Evolutionary conservation across 1,140 invertebrate genomes (phyloP), one percentile per base, ranked within the genome.

Genomic region (Penaeus indicus): DNA sequence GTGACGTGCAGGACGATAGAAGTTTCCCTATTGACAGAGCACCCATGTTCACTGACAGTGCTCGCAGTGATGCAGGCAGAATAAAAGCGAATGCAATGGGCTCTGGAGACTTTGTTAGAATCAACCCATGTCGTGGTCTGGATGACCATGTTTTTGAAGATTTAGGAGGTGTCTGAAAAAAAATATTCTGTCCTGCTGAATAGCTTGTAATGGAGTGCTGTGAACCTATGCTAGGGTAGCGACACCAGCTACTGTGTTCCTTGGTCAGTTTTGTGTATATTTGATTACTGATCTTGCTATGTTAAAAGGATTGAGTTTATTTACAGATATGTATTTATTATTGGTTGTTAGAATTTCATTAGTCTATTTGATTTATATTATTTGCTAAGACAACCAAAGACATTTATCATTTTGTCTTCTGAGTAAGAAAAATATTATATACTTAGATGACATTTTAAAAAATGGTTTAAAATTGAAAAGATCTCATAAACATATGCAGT

Each of bases 71-170:
- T 84, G 87, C 81, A 78, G 82, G 75, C 84, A 84, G 81, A 78
- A 78, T 84, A 60, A 67, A 78, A 84, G 47, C 69, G n/a, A 63
- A 79, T 88, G 81, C 64, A 84, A 67, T 72, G 67, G 80, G 77
- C 82, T 84, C 87, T 84, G 84, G 87, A 88, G 87, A 88, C 77
- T 88, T 77, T 88, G 84, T 84, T 84, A 69, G 72, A 62, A 84
- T 84, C 61, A 84, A 88, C 64, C 87, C 87, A n/a, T 88, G 87
- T 72, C 75, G 80, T 47, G 87, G 87, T 88, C 75, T 88, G 64
- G 87, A 88, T 62, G 82, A 88, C 82, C 87, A 88, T 78, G 87
- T 88, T 42, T 88, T 88, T 88, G 87, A 88, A 84, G 87, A 88
- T 62, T 88, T 88, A 78, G 87, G 87, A 88, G 87, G 87, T 88